Evolutionary conservation across 2,797 vertebrate species (phyloP).

Genomic region (Intellagama lesueurii): DNA sequence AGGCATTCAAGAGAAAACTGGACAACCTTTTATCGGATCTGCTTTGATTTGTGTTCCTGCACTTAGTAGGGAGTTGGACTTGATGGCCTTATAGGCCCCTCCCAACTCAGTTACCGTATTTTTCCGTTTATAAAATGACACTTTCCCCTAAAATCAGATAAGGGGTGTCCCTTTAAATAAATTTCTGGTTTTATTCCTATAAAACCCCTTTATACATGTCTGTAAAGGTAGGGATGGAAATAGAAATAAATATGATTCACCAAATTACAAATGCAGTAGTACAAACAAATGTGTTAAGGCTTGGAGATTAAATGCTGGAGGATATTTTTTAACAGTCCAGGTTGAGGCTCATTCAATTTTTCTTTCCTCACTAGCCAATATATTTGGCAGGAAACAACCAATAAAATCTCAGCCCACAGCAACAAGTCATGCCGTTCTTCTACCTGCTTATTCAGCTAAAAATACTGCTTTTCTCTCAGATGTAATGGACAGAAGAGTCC

Average conservation of each 20-base stretch:
- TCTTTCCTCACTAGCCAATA: slow-evolving; percentile 38
- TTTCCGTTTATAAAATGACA: too few relatives aligned
- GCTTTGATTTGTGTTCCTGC: too few relatives aligned
- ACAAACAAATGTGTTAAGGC: slow-evolving; percentile 15
- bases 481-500: slow-evolving; percentile 68
- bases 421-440: slow-evolving; percentile 56
- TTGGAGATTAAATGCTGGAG: slow-evolving; percentile 50
- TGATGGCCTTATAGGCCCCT: too few relatives aligned
- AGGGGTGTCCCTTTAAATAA: background rate
- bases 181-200: background rate
- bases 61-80: too few relatives aligned
- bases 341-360: slow-evolving; percentile 54
- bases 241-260: slow-evolving; percentile 15
- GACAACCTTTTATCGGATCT: too few relatives aligned
- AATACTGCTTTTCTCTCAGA: slow-evolving; percentile 65
- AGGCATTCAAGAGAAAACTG: too few relatives aligned
- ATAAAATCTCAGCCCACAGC: slow-evolving; percentile 61
- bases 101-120: too few relatives aligned
- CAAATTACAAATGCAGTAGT: slow-evolving; percentile 7
- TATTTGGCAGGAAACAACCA: background rate
- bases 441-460: slow-evolving; percentile 62
- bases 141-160: too few relatives aligned
- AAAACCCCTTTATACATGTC: background rate
- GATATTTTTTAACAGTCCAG: slow-evolving; percentile 47
- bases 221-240: background rate